These are phyloP conservation scores for Plotosus lineatus DNA, from an alignment of 2,113 vertebrate genomes.

Conservation along the genomic window DNA sequence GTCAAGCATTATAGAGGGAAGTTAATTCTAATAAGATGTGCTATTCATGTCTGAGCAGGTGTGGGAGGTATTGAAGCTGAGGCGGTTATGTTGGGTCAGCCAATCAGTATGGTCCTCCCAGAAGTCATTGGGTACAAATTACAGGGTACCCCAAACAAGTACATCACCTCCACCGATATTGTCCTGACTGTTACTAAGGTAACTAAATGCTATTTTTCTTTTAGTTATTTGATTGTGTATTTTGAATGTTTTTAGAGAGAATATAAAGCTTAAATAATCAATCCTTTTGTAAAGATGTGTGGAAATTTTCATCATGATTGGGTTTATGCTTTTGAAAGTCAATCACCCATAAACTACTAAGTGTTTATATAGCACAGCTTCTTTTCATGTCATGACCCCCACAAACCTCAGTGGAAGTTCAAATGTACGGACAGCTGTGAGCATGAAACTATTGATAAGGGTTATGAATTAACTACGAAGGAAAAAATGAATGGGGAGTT, in stretches of 20 bases:
- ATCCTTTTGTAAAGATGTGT: neutral
- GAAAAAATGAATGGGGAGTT: neutral
- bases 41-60: constrained; percentile 68
- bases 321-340: neutral
- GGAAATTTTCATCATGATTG: neutral
- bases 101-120: constrained; percentile 97
- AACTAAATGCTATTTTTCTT: constrained; percentile 8
- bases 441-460: neutral
- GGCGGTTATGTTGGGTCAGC: constrained; percentile 98
- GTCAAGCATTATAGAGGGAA: neutral
- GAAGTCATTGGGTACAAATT: constrained; percentile 93
- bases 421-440: neutral
- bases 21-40: neutral
- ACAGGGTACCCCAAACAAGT: constrained; percentile 75
- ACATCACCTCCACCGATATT: constrained; percentile 96
- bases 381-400: neutral
- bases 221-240: neutral
- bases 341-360: neutral
- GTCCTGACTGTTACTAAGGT: constrained; percentile 98
- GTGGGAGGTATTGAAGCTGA: constrained; percentile 98
- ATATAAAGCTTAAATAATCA: neutral
- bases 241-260: neutral
- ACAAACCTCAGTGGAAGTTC: neutral
- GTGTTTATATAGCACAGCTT: neutral
- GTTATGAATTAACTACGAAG: too few relatives aligned